A percentile compares a stretch with the other conserved stretches of the same genome.
Evolutionary conservation across 2,888 invertebrate genomes (phyloP).

Genomic region (Noctuana brunneofusca): DNA sequence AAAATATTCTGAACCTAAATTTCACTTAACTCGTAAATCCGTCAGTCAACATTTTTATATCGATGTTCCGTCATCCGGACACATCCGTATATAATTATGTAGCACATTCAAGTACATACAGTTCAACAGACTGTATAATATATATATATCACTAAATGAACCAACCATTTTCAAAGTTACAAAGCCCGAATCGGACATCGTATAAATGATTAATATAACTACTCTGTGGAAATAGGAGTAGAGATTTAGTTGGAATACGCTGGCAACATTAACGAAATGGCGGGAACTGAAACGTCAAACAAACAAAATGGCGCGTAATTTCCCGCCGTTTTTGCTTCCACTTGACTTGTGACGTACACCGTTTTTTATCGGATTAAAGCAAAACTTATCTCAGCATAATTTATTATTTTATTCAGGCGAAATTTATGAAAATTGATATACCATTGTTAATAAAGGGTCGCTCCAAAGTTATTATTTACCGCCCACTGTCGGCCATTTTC

Average conservation of each 20-base stretch:
- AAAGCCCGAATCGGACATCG: slow-evolving; percentile 5
- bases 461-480: slow-evolving; percentile 24
- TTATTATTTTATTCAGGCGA: slow-evolving; percentile 38
- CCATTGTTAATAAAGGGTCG: slow-evolving; percentile 33
- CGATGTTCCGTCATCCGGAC: background rate
- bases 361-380: slow-evolving; percentile 36
- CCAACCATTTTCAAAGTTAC: slow-evolving; percentile 32
- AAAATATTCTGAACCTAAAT: too few relatives aligned
- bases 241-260: slow-evolving; percentile 33
- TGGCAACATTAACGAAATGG: slow-evolving; percentile 44
- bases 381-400: slow-evolving; percentile 33
- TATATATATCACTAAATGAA: slow-evolving; percentile 7
- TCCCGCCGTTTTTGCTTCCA: slow-evolving; percentile 36
- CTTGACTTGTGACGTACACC: slow-evolving; percentile 25
- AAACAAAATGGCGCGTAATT: slow-evolving; percentile 39
- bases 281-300: slow-evolving; percentile 41
- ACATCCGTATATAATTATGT: background rate
- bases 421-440: slow-evolving; percentile 39
- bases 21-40: background rate
- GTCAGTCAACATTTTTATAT: too few relatives aligned
- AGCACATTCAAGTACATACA: background rate
- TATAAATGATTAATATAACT: slow-evolving; percentile 28
- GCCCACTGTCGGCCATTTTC: slow-evolving; percentile 18
- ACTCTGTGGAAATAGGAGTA: slow-evolving; percentile 11
- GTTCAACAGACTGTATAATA: background rate